A percentile compares a stretch with the other conserved stretches of the same genome.
phyloP scores from a whole-genome alignment of 2,113 vertebrate species.

The Lepus europaeus region DNA sequence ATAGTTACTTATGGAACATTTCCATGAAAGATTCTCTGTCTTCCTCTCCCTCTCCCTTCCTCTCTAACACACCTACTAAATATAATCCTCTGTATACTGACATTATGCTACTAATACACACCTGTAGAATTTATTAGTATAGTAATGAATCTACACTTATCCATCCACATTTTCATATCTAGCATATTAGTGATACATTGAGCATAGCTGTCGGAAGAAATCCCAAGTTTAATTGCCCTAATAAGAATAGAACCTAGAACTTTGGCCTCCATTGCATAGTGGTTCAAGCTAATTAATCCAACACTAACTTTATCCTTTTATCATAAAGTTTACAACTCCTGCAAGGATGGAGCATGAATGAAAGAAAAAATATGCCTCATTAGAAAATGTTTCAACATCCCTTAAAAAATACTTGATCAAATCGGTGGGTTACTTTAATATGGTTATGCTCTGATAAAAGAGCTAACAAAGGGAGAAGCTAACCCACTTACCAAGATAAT shows the following conservation, averaged over 20 bases:
- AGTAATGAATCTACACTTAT: background rate
- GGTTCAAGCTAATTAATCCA: background rate
- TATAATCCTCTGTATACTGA: background rate
- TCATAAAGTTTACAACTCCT: background rate
- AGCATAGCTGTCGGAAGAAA: background rate
- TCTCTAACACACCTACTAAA: background rate
- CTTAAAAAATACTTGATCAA: background rate
- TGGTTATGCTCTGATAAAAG: conserved; percentile 40
- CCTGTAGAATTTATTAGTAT: background rate
- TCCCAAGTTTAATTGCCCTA: background rate
- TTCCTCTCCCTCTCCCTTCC: background rate
- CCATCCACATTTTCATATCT: background rate
- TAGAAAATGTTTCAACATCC: conserved; percentile 17
- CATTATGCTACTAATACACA: background rate
- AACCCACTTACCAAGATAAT: conserved; percentile 33
- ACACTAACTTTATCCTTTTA: background rate
- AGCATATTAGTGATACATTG: background rate
- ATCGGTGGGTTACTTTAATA: conserved; percentile 26
- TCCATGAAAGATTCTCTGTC: background rate
- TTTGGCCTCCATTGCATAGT: background rate
- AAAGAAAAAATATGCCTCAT: conserved; percentile 29
- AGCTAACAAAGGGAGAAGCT: conserved; percentile 12
- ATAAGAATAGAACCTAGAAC: background rate
- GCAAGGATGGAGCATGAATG: background rate
- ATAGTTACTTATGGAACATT: background rate